Conservation (phyloP, 2,797 vertebrate genomes). For the Florisuga fusca region DNA sequence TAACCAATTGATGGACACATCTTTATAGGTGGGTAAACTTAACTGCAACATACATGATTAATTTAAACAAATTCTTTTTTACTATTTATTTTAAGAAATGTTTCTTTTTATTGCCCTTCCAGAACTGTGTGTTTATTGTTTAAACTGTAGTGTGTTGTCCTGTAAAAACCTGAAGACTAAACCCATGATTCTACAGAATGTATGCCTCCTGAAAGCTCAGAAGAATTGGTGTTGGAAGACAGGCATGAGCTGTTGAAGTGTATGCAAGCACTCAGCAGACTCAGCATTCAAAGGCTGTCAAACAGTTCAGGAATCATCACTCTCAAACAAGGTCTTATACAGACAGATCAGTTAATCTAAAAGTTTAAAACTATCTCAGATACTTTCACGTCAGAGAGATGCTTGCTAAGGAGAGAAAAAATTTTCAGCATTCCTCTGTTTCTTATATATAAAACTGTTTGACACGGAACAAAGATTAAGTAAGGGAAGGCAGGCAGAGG, state of each 20-base stretch:
- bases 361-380: not conserved
- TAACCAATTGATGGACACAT: not conserved
- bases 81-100: not conserved
- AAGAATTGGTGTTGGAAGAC: not conserved
- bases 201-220: not conserved
- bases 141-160: not conserved
- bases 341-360: not conserved
- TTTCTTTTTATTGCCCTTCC: not conserved
- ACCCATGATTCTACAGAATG: not conserved
- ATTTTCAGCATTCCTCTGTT: not conserved
- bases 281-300: not conserved
- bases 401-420: not conserved
- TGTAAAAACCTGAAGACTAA: not conserved
- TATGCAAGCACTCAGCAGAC: not conserved
- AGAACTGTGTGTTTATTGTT: not conserved
- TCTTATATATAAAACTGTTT: not conserved
- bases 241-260: not conserved
- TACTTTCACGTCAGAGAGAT: not conserved
- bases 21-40: not conserved
- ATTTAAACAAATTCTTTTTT: not conserved
- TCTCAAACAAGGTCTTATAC: not conserved
- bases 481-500: accelerated
- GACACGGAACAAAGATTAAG: not conserved
- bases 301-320: not conserved
- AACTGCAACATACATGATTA: not conserved